Conservation (phyloP, 2,113 vertebrate genomes). For the Haemorhous mexicanus region DNA sequence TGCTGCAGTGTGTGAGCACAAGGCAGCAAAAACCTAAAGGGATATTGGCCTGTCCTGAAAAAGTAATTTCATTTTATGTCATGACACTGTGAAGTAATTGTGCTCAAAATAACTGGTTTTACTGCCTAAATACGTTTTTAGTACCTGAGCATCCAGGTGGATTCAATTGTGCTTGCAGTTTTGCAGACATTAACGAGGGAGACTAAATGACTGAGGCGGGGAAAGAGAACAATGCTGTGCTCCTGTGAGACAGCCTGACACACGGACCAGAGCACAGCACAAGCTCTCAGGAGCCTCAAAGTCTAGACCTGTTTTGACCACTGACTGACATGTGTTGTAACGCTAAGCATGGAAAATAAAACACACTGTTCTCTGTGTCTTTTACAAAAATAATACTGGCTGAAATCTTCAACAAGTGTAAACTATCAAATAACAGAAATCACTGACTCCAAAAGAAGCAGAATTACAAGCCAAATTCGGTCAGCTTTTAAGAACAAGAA, state of each 20-base stretch:
- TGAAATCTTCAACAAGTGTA: not conserved
- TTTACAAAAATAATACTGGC: not conserved
- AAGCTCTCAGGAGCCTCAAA: not conserved
- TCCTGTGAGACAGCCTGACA: not conserved
- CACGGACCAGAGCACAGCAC: accelerated
- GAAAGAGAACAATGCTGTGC: not conserved
- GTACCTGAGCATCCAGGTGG: conserved; percentile 2
- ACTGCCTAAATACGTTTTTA: conserved; percentile 29
- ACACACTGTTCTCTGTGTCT: not conserved
- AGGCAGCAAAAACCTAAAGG: not conserved
- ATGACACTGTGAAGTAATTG: not conserved
- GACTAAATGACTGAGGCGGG: not conserved
- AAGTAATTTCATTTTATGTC: conserved; percentile 5
- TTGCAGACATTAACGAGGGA: conserved; percentile 21
- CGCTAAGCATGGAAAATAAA: not conserved
- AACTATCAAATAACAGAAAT: not conserved
- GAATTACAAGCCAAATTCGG: not conserved
- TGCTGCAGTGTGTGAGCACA: not conserved
- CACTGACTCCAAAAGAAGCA: not conserved
- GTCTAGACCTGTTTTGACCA: not conserved
- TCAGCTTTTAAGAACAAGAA: not conserved
- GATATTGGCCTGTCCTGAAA: not conserved
- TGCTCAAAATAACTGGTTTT: conserved; percentile 13
- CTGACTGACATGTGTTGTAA: not conserved
- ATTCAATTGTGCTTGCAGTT: conserved; percentile 19